These are phyloP conservation scores for Lophochroa leadbeateri DNA, from an alignment of 2,113 vertebrate genomes.

Conservation along the genomic window DNA sequence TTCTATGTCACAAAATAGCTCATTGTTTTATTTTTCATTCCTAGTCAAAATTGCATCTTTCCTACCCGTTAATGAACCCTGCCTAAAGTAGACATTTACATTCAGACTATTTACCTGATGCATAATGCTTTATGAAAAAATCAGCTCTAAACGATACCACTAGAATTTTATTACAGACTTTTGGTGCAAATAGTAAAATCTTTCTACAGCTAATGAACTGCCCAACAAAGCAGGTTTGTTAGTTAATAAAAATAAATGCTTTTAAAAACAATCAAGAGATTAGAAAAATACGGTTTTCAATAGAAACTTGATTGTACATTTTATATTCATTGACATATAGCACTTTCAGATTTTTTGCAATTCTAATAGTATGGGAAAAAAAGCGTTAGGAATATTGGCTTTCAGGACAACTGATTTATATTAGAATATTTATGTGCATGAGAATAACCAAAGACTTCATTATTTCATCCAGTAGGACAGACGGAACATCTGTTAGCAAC, in stretches of 20 bases:
- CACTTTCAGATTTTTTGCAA: conserved; percentile 28
- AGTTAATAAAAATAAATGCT: conserved; percentile 75
- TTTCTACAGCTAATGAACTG: conserved; percentile 71
- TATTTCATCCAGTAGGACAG: background rate
- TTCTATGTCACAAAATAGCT: background rate
- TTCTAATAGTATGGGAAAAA: conserved; percentile 28
- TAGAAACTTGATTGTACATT: conserved; percentile 11
- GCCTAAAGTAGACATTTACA: conserved; percentile 70
- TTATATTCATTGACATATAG: conserved; percentile 48
- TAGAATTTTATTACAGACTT: conserved; percentile 64
- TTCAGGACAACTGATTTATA: background rate
- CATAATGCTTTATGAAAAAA: conserved; percentile 70
- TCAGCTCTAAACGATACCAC: conserved; percentile 59
- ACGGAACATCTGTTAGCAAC: background rate
- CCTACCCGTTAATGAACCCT: conserved; percentile 53
- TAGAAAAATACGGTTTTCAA: conserved; percentile 56
- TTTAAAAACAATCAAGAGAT: conserved; percentile 64
- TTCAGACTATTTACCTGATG: conserved; percentile 72
- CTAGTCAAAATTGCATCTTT: conserved; percentile 57
- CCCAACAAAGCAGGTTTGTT: conserved; percentile 73
- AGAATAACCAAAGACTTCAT: background rate
- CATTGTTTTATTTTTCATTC: conserved; percentile 16
- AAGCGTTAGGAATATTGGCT: background rate
- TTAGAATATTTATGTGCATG: background rate
- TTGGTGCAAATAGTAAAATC: conserved; percentile 64